Evolutionary conservation across 2,113 vertebrate genomes (phyloP), one percentile per base, ranked within the genome.

Genomic region (Steatornis caripensis): DNA sequence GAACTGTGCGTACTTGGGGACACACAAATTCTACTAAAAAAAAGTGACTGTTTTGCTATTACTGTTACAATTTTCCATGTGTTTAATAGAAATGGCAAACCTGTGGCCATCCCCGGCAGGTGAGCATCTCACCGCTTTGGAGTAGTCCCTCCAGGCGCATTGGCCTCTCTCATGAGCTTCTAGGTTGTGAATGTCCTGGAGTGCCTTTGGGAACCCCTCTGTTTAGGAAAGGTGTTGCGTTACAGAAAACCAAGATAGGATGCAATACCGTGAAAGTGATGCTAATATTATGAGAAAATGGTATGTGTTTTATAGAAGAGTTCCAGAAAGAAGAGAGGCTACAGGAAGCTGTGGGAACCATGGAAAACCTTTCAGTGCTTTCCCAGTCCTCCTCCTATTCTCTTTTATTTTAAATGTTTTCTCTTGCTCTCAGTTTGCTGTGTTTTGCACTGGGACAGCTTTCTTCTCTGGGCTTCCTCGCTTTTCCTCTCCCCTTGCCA

Each of bases 211-310:
- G 57, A 61, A 2, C 46, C 9, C 10, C 41, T 85, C 26, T n/a
- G 5, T 43, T 27, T 60, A 21, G 53, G 48, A 48, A 54, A 21
- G 39, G 11, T 37, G 39, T 24, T 65, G 55, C 21, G 3, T 48
- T 76, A 11, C 7, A 64, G 32, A 60, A 54, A 65, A 57, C 49
- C 20, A 36, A 9, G 46, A 12, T n/a, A n/a, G 16, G 14, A 58
- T 41, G 26, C 26, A 9, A 1, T 24, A n/a, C 48, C 4, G 4
- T 58, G 36, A 27, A 60, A 91, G 12, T 0, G 2, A 80, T 69
- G 29, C 26, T 60, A 15, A 27, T 21, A 8, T 4, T 46, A 3
- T 9, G 30, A 68, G 39, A 71, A 60, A 16, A 3, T 13, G 6
- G 15, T 24, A 16, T 1, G 0, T 7, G 6, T 32, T 70, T 49